These are phyloP conservation scores for Botrylloides violaceus DNA, from an alignment of 23 tunicate genomes.

Conservation along the genomic window DNA sequence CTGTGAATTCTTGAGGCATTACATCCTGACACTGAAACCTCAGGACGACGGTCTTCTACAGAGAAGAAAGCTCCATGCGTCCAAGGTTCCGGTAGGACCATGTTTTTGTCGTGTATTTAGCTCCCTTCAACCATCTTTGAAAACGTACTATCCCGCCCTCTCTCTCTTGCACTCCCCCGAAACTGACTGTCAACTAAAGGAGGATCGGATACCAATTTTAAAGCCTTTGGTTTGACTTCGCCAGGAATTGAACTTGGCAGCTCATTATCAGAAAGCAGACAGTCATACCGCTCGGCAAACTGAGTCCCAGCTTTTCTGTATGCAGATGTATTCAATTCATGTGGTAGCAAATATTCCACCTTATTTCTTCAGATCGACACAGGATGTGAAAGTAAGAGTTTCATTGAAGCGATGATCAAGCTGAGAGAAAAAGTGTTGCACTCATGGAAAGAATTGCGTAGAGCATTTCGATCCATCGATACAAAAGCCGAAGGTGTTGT, in stretches of 20 bases:
- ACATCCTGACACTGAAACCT: constrained; percentile 70
- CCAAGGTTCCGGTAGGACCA: constrained; percentile 59
- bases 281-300: no score
- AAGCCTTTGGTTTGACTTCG: no score
- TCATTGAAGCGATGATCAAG: constrained; percentile 57
- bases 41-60: constrained; percentile 49
- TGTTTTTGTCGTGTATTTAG: no score
- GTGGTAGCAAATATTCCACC: background rate
- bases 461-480: constrained; percentile 49
- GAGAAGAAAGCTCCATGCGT: constrained; percentile 45
- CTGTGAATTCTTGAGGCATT: constrained; percentile 60
- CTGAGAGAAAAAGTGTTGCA: constrained; percentile 42
- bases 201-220: no score
- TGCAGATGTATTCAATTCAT: background rate
- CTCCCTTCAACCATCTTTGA: no score
- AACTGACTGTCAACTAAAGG: no score
- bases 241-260: no score
- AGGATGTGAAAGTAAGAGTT: constrained; percentile 52
- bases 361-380: constrained; percentile 43
- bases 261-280: no score
- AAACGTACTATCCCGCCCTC: no score
- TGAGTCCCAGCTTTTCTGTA: no score
- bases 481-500: constrained; percentile 47
- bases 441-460: constrained; percentile 77
- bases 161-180: no score